Evolutionary conservation across 1,140 invertebrate species (phyloP), one percentile per base, ranked within the genome.

Genomic region (Drosophila orosa): DNA sequence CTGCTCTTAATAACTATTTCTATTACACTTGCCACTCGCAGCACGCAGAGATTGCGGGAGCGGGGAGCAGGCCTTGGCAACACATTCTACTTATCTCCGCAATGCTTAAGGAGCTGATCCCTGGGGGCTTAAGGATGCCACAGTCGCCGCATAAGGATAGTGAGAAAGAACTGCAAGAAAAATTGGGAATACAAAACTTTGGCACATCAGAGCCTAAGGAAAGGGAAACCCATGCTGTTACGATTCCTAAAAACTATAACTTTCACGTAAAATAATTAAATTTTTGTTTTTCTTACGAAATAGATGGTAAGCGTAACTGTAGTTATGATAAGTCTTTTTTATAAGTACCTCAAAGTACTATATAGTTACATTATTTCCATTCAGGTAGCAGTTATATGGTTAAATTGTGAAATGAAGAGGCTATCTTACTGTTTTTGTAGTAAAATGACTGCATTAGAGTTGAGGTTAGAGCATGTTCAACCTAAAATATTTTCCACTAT

Each of bases 1-100:
- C 68, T 81, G 78, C 66, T 67, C 85, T 82, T 86, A 86, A 86
- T 86, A 86, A 86, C 82, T 86, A 86, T 87, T 86, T 86, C 82
- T 82, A 87, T 87, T 78, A 79, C 75, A 86, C 82, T 86, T 86
- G 83, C 79, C 83, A 86, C 83, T 72, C 82, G 45, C 54, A 68
- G 55, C 82, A 86, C 82, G 83, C 83, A 79, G 71, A 10, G n/a
- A 52, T 52, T 52, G 13, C 50, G 40, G 13, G 27, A 13, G 22
- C 10, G 24, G 50, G 52, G 27, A 65, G 66, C 62, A 69, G 82
- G 75, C 65, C 57, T 59, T 78, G 83, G 69, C 78, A 82, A 68
- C 83, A 77, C 72, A 79, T 76, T 79, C 79, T 65, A 82, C 82
- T 86, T 87, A 86, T 86, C 83, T 86, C 12, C 55, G 61, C 42